Base-by-base conservation (phyloP, 1,140 invertebrate genomes). In the Drosophila parvula region DNA sequence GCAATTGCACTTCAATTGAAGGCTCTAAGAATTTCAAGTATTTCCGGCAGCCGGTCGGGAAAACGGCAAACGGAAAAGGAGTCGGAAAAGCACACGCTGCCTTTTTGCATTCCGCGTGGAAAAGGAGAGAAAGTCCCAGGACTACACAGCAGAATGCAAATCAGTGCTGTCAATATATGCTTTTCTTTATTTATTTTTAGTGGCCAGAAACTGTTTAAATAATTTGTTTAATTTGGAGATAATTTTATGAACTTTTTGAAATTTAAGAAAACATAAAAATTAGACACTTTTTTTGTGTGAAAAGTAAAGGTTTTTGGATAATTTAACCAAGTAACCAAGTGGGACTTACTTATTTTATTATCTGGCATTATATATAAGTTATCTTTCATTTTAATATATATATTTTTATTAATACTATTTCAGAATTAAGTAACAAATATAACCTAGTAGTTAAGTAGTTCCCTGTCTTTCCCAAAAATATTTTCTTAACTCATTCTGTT, bases 21-120 rank as follows among this genome's bases (percentile, higher is more conserved):
- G 55, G 55, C 61, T 41, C 60, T 65, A 69, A 67, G 48, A 69
- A 89, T 89, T 80, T 70, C 80, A 78, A 88, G 63, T 61, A 89
- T 89, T 89, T 89, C 55, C 64, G 79, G 60, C 60, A 55, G 40
- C 50, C 61, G 75, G 68, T 73, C 68, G 34, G 47, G 56, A 60
- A 57, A 41, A 12, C 45, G 56, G 30, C 22, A 47, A 55, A 16
- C 50, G 63, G 27, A 67, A 48, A 16, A 38, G 53, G 12, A 56
- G 61, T 32, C 67, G 51, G 53, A 63, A 57, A 50, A 47, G 74
- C 43, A 45, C 34, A 55, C 51, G 36, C 71, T 78, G 84, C 78
- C 78, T 80, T 81, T 89, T 83, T 78, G 85, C 84, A 89, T 89
- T 89, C 84, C 78, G 56, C 74, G 48, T 69, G 65, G 63, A 59